phyloP scores from a whole-genome alignment of 2,888 invertebrate genomes.

The Andrena hattorfiana region DNA sequence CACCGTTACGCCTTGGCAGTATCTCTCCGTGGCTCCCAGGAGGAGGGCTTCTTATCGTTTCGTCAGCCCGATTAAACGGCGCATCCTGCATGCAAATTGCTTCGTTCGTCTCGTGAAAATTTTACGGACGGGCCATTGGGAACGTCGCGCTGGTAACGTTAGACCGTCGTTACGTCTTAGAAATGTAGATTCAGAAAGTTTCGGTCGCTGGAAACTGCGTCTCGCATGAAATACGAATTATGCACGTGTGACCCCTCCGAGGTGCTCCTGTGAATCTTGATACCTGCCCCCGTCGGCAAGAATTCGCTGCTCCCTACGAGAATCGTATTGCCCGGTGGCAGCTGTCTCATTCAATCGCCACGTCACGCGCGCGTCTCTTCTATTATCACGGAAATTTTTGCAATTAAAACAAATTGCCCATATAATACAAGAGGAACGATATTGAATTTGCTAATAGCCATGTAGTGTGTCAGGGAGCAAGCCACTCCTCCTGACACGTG shows the following conservation, averaged over 20 bases:
- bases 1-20: background rate
- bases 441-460: too few relatives aligned
- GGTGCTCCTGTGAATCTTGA: background rate
- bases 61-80: slow-evolving; percentile 46
- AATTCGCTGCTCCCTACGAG: background rate
- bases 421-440: too few relatives aligned
- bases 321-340: background rate
- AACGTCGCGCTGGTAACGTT: slow-evolving; percentile 20
- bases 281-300: background rate
- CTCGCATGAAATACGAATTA: slow-evolving; percentile 27
- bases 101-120: slow-evolving; percentile 56
- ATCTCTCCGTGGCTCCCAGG: slow-evolving; percentile 5
- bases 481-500: too few relatives aligned
- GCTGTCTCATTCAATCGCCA: background rate
- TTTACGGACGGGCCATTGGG: slow-evolving; percentile 53
- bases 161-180: slow-evolving; percentile 40
- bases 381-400: background rate
- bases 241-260: background rate
- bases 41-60: slow-evolving; percentile 19
- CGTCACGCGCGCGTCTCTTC: background rate
- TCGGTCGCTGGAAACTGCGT: slow-evolving; percentile 2
- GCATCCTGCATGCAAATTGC: slow-evolving; percentile 66
- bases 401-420: too few relatives aligned
- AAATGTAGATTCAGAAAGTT: slow-evolving; percentile 33
- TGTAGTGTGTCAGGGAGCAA: too few relatives aligned